A percentile compares a stretch with the other conserved stretches of the same genome.
Conservation (phyloP, 1,140 invertebrate species). For the Agraylea sexmaculata region DNA sequence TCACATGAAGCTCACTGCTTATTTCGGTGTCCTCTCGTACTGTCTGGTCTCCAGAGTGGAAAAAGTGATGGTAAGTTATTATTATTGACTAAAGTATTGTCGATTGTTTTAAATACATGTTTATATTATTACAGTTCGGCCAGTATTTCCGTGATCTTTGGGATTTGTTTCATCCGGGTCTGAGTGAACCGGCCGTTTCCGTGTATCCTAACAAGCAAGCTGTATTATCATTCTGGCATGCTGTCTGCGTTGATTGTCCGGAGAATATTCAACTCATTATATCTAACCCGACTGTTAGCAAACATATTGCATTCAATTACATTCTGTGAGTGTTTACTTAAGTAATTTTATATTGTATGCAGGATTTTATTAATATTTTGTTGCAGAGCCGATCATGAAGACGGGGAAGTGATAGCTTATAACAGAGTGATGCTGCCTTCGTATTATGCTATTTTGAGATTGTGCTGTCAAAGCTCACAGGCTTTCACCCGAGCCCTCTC, state of each 20-base stretch:
- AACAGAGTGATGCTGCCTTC: constrained; percentile 88
- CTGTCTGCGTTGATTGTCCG: constrained; percentile 80
- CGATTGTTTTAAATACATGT: constrained; percentile 8
- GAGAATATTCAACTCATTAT: constrained; percentile 84
- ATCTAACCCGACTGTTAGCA: constrained; percentile 69
- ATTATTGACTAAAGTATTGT: constrained; percentile 4
- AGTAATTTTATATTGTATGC: background rate
- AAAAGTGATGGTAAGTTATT: constrained; percentile 72
- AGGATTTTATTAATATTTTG: constrained; percentile 9
- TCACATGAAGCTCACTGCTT: constrained; percentile 82
- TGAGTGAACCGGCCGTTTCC: constrained; percentile 89
- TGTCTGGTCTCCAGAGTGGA: constrained; percentile 81
- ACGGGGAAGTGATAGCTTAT: constrained; percentile 87
- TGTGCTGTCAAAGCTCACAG: constrained; percentile 80
- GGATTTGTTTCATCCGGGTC: constrained; percentile 87
- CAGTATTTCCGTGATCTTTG: constrained; percentile 84
- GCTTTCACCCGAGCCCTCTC: constrained; percentile 75
- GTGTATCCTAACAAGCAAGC: constrained; percentile 94
- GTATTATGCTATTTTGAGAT: constrained; percentile 82
- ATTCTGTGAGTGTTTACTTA: constrained; percentile 64
- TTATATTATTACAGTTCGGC: constrained; percentile 51
- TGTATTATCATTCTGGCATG: constrained; percentile 83
- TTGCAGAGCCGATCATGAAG: constrained; percentile 80
- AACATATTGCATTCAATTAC: constrained; percentile 94
- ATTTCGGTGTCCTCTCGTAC: constrained; percentile 82